Base-by-base conservation (phyloP, 1,140 invertebrate species). In the Rhagoletis zephyria region DNA sequence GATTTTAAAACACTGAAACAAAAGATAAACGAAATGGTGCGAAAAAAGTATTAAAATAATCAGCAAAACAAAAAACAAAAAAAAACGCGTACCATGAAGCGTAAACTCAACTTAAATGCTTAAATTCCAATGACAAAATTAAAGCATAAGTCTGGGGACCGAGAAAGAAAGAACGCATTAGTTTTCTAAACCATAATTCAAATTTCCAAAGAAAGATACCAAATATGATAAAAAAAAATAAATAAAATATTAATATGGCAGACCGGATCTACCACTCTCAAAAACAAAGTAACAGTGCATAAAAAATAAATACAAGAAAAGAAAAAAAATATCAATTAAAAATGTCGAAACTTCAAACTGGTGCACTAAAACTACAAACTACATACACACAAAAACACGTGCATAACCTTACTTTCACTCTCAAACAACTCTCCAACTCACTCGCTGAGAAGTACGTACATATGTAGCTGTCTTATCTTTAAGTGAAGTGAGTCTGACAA, bases 401-500 rank as follows among this genome's bases (percentile, higher is more conserved):
- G 56, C 74, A 81, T 81, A 81, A 81, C 48, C 74, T 81, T 6
- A 81, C 45, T 19, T 51, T 56, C 48, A 56, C 6, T 7, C 19
- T 12, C 45, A 81, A n/a, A 19, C 16, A 6, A 56, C 10, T 56
- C 74, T 30, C 48, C 19, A 56, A 56, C n/a, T 81, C 74, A 12
- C 74, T 7, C 74, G n/a, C 48, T 10, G 61, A 10, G 10, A 56
- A 5, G 1, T 5, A 63, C 1, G 9, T 4, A 14, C n/a, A 63
- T 4, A 10, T 10, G 16, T 14, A 63, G 61, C 9, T 14, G 61
- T 63, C 16, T 63, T 14, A 16, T 63, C 61, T 7, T 86, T 87
- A 10, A 70, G 87, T 87, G 89, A 63, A 56, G 56, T 81, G 85
- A 88, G 86, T 88, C 89, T 89, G 88, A 90, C 90, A 63, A 63